Evolutionary conservation across 2,888 invertebrate genomes (phyloP), one percentile per base, ranked within the genome.

Genomic region (Siphlonurus alternatus): DNA sequence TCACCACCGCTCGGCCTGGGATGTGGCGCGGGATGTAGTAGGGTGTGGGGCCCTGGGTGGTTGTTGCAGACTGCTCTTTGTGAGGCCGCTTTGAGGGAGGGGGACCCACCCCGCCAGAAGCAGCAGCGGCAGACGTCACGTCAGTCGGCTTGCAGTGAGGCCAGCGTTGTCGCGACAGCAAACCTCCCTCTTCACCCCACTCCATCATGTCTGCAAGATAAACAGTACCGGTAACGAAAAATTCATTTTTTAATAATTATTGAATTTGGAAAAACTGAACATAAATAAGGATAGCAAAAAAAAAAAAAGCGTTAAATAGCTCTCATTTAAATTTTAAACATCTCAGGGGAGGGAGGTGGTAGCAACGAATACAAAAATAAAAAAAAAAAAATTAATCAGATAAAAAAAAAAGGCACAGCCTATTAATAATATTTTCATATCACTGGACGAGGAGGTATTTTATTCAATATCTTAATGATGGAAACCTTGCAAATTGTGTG

Each of bases 41-140:
- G 22, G 20, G 20, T 25, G 53, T 23, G 7, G 63, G 56, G 23
- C 61, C 66, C 20, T 64, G 60, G 20, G 67, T 67, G 61, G 69
- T 68, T 69, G 70, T 67, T 59, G 69, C 70, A 67, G 66, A 71
- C 70, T 69, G 71, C 78, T 87, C 87, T 79, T 86, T 87, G 77
- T 84, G 85, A 71, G 88, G 86, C 70, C 93, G 84, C 79, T 93
- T 93, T 69, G 88, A 80, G 61, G 88, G 86, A 69, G 92, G 89
- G 5, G 56, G 56, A 18, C 56, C 56, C 15, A 23, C 64, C 24
- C 23, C 24, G 3, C 24, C 59, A 5, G 63, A 56, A 2, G 56
- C 54, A 22, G 62, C 56, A n/a, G 62, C 62, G 23, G 62, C 62
- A 2, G 62, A n/a, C n/a, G n/a, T n/a, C n/a, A n/a, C n/a, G 38